Percentiles rank a stretch among this genome's conserved stretches.
Evolutionary conservation across 2,888 invertebrate species (phyloP).

Genomic region (Alloscopus bannaensis): DNA sequence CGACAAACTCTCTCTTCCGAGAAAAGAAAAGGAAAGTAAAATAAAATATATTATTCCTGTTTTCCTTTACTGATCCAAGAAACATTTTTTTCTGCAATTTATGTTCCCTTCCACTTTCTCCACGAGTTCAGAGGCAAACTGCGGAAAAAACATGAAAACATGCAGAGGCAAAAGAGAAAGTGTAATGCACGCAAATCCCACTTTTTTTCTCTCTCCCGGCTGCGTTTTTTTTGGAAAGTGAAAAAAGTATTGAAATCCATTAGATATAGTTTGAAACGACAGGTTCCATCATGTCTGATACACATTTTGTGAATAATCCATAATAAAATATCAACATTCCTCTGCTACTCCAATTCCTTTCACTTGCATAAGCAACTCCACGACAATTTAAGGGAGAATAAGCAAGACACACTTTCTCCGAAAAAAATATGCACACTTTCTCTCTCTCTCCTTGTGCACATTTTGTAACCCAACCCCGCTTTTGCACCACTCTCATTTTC

Average conservation of each 20-base stretch:
- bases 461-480: too few relatives aligned
- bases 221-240: too few relatives aligned
- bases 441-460: neutral
- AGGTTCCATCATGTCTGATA: slow-evolving; percentile 58
- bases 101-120: slow-evolving; percentile 25
- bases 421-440: too few relatives aligned
- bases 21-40: slow-evolving; percentile 31
- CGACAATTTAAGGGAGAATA: too few relatives aligned
- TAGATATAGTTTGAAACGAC: slow-evolving; percentile 51
- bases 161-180: too few relatives aligned
- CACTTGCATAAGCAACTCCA: too few relatives aligned
- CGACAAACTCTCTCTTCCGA: slow-evolving; percentile 6
- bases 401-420: too few relatives aligned
- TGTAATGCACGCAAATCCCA: too few relatives aligned
- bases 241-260: slow-evolving; percentile 47
- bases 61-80: slow-evolving; percentile 48
- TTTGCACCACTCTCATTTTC: slow-evolving; percentile 27
- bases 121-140: neutral
- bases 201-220: too few relatives aligned
- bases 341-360: too few relatives aligned
- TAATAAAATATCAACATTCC: neutral
- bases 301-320: neutral
- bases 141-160: neutral
- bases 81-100: slow-evolving; percentile 42
- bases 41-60: slow-evolving; percentile 58